Evolutionary conservation across 2,797 vertebrate genomes (phyloP), one percentile per base, ranked within the genome.

Genomic region (Anguilla pacifica): DNA sequence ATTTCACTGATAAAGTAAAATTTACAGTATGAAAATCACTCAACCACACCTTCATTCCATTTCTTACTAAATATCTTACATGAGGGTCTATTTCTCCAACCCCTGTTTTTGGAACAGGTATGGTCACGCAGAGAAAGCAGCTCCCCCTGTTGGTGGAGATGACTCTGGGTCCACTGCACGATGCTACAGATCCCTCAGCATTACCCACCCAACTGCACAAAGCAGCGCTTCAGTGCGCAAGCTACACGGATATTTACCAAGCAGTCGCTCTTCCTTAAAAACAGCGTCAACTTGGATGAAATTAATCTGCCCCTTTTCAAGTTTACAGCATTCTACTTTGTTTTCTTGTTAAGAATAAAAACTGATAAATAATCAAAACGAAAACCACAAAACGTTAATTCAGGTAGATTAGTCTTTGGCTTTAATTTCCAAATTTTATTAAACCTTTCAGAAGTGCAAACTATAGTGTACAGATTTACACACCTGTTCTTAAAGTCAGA

Each of bases 361-460:
- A 6, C 6, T 6, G 7, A 28, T 10, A n/a, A 67, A 2, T 31
- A 5, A 39, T 39, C 72, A 74, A 35, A 74, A 79, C 39, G 35
- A 77, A 77, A 77, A 77, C 31, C 72, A 77, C 72, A 77, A 77
- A 77, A 39, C 3, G 13, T 43, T 6, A 43, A 39, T 43, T 19
- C 15, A 67, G 59, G 72, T 83, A 83, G 64, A 49, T 70, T 55
- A 15, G 46, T 84, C 81, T 87, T 84, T 87, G 86, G 86, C 86
- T 87, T 87, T 46, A 70, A 83, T 57, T 57, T 87, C 64, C 82
- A 87, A 51, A 85, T 87, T 87, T 77, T 87, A 84, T 87, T 84
- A 55, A 77, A 87, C 83, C 74, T 84, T 84, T 74, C 10, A 19
- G 64, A 51, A 72, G 43, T 51, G 83, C 64, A 85, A 67, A 25